A percentile compares a stretch with the other conserved stretches of the same genome.
Evolutionary conservation across 2,797 vertebrate genomes (phyloP).

Genomic region (Rhodeus uyekii): DNA sequence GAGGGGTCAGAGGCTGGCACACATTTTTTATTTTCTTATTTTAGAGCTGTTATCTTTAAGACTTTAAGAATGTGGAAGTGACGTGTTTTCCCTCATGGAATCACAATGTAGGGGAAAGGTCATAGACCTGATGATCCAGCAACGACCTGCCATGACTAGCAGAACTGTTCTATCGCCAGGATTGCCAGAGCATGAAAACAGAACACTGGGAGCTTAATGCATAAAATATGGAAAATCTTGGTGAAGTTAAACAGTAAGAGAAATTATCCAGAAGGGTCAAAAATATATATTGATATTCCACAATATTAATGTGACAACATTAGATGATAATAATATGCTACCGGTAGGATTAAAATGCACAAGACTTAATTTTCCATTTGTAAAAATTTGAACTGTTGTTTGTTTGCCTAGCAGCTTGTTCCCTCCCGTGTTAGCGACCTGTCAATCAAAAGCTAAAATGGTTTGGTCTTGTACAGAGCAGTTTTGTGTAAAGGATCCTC

Average conservation of each 20-base stretch:
- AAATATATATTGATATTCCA: no score
- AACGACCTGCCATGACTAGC: neutral
- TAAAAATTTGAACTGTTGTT: no score
- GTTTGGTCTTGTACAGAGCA: no score
- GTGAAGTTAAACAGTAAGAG: neutral
- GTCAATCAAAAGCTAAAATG: no score
- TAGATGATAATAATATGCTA: no score
- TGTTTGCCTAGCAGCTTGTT: no score
- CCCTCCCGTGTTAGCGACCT: no score
- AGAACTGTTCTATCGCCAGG: neutral
- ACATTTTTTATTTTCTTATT: neutral
- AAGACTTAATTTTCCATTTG: no score
- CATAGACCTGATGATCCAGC: neutral
- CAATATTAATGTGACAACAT: no score
- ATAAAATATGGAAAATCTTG: neutral
- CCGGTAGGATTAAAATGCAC: no score
- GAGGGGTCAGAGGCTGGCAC: neutral
- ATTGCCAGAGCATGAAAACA: neutral
- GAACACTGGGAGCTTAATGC: no score
- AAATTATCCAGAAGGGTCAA: neutral
- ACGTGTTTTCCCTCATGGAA: neutral
- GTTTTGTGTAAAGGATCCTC: no score
- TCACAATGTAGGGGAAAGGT: slow-evolving; percentile 11
- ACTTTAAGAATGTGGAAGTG: neutral
- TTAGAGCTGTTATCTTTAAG: neutral